Base-by-base conservation (phyloP, 2,888 invertebrate species). In the Rapana venosa region DNA sequence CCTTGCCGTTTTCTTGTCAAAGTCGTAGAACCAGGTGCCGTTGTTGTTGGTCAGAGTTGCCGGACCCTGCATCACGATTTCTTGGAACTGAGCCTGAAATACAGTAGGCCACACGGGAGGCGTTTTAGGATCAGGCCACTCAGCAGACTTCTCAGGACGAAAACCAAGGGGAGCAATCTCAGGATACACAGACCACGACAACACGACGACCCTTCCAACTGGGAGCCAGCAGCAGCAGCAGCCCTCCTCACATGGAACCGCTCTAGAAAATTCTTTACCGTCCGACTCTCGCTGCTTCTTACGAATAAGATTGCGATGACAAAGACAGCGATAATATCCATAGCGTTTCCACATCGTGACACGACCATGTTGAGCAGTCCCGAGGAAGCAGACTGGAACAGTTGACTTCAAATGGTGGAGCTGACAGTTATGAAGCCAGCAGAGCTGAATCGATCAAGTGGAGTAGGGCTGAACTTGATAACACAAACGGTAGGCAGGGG, bases 11-110 rank as follows among this genome's bases (percentile, higher is more conserved):
- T 47, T 36, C 47, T 26, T 22, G 36, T 26, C 47, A 83, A 83
- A 83, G 47, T 83, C 36, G 47, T 83, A 83, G 83, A 47, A 83
- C 83, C 83, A 83, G 11, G 83, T 47, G 36, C 83, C 83, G 26
- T 83, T 83, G 83, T 83, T 83, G 0, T 1, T 47, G 20, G 36
- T 17, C 83, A 11, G 47, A 5, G 36, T 36, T 20, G 47, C 4
- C 8, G 47, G 8, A 1, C 83, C 83, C 36, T 47, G 36, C 20
- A 47, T 47, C 22, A 83, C 1, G 11, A 56, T 11, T 30, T 83
- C 83, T 26, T 36, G 47, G 83, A 83, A 83, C 83, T 47, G 20
- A 6, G 47, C 83, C 83, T 83, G 83, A 26, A 83, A 83, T 4
- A 13, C 26, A 0, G 20, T 47, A 20, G 83, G 83, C 83, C 83